Base-by-base conservation (phyloP, 2,888 invertebrate species). In the Tachystola acroxantha region DNA sequence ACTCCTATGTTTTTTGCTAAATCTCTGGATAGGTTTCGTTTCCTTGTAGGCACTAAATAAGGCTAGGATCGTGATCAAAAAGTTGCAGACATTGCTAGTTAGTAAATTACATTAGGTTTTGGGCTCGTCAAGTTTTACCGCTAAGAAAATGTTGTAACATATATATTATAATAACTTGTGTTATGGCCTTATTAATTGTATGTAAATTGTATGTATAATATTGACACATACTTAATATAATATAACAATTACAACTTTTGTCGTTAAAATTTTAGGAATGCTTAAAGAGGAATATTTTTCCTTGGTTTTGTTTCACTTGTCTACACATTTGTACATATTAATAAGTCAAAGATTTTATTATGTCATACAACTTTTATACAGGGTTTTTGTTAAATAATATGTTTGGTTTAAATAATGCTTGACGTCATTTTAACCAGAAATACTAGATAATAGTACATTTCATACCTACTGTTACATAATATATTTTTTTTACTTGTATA, bases 401-500 rank as follows among this genome's bases (percentile, higher is more conserved):
- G 41, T 45, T 52, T 53, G 42, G 16, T 46, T 45, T 42, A 16
- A n/a, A n/a, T 38, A 38, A 53, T 59, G 42, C 50, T 55, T 64
- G 55, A 50, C 59, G 58, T 63, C 57, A 42, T 37, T 68, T 65
- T 49, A 51, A 54, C 49, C 48, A 40, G 39, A 63, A 65, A 66
- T 63, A 51, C 57, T 77, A 76, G 76, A 65, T 67, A 51, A 68
- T 76, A 74, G 65, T 71, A 73, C 62, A 16, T 16, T 16, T 16
- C 16, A 61, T 58, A 72, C 63, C 57, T 57, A 62, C 60, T 69
- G 70, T 70, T 70, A 66, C 69, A 77, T 79, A 73, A 77, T 81
- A 80, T 80, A 80, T 82, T 75, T 81, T 80, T 79, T 81, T 82
- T 80, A 79, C 76, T 74, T 77, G 73, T 77, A 75, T 78, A 78